These are phyloP conservation scores for Himalopsyche phryganea DNA, from an alignment of 1,140 invertebrate species.

Conservation along the genomic window DNA sequence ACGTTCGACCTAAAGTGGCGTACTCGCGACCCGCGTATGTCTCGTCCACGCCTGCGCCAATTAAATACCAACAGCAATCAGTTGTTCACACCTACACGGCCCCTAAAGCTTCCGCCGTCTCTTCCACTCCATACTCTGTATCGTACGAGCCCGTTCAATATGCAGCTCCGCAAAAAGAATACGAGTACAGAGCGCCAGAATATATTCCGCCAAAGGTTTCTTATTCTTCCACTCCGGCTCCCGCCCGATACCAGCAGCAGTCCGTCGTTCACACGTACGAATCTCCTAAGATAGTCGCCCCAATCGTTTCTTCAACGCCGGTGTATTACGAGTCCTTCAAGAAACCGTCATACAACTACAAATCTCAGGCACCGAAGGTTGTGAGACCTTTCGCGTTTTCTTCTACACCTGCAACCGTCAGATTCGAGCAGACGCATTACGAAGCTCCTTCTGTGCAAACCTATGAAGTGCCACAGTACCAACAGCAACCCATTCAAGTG, in stretches of 20 bases:
- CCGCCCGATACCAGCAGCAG: slow-evolving; percentile 12
- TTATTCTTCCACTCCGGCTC: slow-evolving; percentile 23
- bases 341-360: slow-evolving; percentile 16
- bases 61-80: slow-evolving; percentile 22
- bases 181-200: slow-evolving; percentile 14
- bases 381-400: slow-evolving; percentile 24
- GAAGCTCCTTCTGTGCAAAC: slow-evolving; percentile 16
- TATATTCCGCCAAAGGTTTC: slow-evolving; percentile 6
- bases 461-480: slow-evolving; percentile 16
- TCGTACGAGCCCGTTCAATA: slow-evolving; percentile 9
- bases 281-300: slow-evolving; percentile 11
- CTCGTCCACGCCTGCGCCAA: slow-evolving; percentile 22
- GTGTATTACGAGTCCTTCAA: slow-evolving; percentile 12
- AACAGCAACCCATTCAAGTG: slow-evolving; percentile 23
- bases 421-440: slow-evolving; percentile 22
- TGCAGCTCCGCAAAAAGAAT: slow-evolving; percentile 8
- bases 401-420: slow-evolving; percentile 23
- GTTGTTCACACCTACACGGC: slow-evolving; percentile 15
- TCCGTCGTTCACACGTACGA: slow-evolving; percentile 20
- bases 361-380: slow-evolving; percentile 5
- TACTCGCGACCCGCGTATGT: slow-evolving; percentile 15
- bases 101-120: slow-evolving; percentile 10
- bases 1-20: slow-evolving; percentile 3
- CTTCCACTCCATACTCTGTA: slow-evolving; percentile 20
- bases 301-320: slow-evolving; percentile 19